phyloP scores from a whole-genome alignment of 2,113 vertebrate genomes.

The Onychorhynchus coronatus region DNA sequence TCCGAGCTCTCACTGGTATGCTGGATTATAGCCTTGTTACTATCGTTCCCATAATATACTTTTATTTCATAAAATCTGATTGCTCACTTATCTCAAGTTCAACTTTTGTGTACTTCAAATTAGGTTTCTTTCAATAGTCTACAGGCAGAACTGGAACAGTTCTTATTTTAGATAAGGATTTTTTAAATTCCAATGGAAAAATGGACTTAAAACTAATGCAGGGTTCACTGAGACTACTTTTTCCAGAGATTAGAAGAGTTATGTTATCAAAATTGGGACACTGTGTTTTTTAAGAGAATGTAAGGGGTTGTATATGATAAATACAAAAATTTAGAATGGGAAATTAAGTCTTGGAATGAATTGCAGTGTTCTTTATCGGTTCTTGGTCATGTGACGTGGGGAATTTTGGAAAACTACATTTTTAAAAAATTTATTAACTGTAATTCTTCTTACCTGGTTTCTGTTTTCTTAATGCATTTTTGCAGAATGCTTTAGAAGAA shows the following conservation, averaged over 20 bases:
- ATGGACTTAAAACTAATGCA: background rate
- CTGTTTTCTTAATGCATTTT: background rate
- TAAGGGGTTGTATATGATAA: background rate
- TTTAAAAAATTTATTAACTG: background rate
- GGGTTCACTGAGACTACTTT: no score
- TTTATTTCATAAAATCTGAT: background rate
- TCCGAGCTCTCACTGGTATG: conserved; percentile 89
- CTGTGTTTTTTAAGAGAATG: background rate
- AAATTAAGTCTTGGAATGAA: background rate
- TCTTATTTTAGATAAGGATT: background rate
- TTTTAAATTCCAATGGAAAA: background rate
- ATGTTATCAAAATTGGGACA: background rate
- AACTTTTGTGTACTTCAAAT: background rate
- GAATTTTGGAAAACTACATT: background rate
- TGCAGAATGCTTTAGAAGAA: conserved; percentile 87
- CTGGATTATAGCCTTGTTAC: background rate
- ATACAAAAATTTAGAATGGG: background rate
- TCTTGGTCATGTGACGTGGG: background rate
- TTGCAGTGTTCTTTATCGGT: background rate
- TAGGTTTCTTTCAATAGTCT: background rate
- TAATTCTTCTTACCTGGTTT: background rate
- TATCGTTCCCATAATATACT: background rate
- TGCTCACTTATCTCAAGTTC: background rate
- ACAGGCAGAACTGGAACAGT: background rate
- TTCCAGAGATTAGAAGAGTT: background rate